These are phyloP conservation scores for Pemphredon lugubris DNA, from an alignment of 2,888 invertebrate species.

Conservation along the genomic window DNA sequence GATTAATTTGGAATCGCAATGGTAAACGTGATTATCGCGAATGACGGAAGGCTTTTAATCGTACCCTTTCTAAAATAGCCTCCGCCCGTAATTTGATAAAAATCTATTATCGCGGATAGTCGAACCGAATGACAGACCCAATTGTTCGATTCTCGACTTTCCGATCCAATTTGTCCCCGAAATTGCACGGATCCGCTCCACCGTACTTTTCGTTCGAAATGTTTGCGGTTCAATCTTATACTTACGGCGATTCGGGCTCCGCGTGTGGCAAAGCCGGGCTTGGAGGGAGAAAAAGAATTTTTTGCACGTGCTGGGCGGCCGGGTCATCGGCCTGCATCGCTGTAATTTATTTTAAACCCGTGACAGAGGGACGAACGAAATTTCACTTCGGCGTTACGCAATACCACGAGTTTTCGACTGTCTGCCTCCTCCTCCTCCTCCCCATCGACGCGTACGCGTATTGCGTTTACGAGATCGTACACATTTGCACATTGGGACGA, in stretches of 20 bases:
- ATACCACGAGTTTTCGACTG: constrained; percentile 26
- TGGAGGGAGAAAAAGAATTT: constrained; percentile 47
- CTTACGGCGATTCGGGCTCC: constrained; percentile 23
- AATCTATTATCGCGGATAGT: too few species aligned
- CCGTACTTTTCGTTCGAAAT: constrained; percentile 17
- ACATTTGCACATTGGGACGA: constrained; percentile 6
- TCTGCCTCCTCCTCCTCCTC: too few species aligned
- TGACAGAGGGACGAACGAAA: constrained; percentile 48
- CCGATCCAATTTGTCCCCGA: too few species aligned
- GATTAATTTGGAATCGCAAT: too few species aligned
- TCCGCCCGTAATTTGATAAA: too few species aligned
- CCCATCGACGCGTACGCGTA: constrained; percentile 18
- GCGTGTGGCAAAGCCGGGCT: constrained; percentile 45
- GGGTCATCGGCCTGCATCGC: constrained; percentile 57
- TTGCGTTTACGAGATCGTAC: constrained; percentile 32
- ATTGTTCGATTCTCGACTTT: too few species aligned
- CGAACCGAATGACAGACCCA: too few species aligned
- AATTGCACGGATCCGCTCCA: too few species aligned
- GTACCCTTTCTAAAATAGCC: too few species aligned
- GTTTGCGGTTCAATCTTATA: constrained; percentile 17
- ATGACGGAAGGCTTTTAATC: too few species aligned
- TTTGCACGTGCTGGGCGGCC: constrained; percentile 56
- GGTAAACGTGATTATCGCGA: too few species aligned
- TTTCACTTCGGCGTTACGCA: constrained; percentile 53
- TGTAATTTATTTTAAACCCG: constrained; percentile 57